Evolutionary conservation across 92 coral and sea anemone species (phyloP).

Genomic region (Bergia sp.): DNA sequence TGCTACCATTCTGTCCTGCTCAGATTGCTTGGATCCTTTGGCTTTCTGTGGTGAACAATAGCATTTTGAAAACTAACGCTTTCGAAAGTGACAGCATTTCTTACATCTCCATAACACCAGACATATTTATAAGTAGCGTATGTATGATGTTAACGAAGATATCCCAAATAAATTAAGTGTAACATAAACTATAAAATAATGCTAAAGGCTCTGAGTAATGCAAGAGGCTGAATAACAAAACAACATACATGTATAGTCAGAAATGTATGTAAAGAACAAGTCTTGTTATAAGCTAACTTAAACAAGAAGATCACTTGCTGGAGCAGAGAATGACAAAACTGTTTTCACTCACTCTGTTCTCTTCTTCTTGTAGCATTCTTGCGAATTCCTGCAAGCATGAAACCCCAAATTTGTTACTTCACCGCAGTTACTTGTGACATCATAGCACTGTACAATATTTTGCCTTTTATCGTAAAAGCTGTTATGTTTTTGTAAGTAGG

Average conservation of each 20-base stretch:
- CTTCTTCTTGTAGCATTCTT: conserved; percentile 87
- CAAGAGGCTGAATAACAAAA: no score
- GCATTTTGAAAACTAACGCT: no score
- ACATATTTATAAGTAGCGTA: neutral
- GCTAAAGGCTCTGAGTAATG: neutral
- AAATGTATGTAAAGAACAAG: no score
- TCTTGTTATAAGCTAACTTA: no score
- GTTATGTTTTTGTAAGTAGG: no score
- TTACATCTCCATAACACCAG: neutral
- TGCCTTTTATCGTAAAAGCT: neutral
- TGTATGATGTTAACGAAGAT: no score
- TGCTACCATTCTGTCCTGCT: conserved; percentile 82
- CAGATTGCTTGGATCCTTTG: conserved; percentile 69
- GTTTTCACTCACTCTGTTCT: conserved; percentile 70
- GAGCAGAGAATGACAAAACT: neutral
- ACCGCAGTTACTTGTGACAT: neutral
- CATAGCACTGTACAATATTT: neutral
- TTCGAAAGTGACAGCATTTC: no score
- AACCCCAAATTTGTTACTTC: neutral
- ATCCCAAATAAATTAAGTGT: no score
- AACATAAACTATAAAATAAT: no score
- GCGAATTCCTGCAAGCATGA: conserved; percentile 81
- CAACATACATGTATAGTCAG: no score
- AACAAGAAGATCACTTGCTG: no score
- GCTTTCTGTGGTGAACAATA: conserved; percentile 53